Base-by-base conservation (phyloP, 2,797 vertebrate species). In the Octomys mimax region DNA sequence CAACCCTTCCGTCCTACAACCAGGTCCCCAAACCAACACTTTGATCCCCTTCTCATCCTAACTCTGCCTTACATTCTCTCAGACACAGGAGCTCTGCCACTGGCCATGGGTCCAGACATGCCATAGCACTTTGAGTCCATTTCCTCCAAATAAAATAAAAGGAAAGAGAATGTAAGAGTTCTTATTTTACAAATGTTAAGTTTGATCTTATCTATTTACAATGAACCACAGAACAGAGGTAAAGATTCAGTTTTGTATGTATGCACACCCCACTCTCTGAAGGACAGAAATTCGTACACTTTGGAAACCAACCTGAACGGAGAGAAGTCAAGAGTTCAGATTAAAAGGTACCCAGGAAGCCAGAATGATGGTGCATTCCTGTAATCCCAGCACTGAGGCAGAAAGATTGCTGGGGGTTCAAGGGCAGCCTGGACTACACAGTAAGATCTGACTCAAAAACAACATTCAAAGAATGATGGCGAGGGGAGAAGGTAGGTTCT, bases 71-170 rank as follows among this genome's bases (percentile, higher is more conserved):
- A 91, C 1, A 54, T 52, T 83, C 46, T 52, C 73, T 94, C 68
- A 62, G 79, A 46, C 13, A 90, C 49, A 96, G 14, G 31, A 73
- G 39, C 61, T 82, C 49, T 73, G 75, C n/a, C 49, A 77, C 33
- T 42, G 57, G 21, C 80, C 68, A 8, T 89, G 89, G 88, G 62
- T 94, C 62, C 46, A 52, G 80, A 88, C 16, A 61, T 66, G 49
- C n/a, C 42, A 83, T 24, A n/a, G 16, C 86, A 96, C 59, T 87
- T 82, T 73, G 59, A 22, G 52, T 59, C 42, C 26, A 49, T 80
- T 92, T 96, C 82, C 71, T 57, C 26, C 57, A 86, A 88, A 39
- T 86, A 84, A 86, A 88, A 39, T 86, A 84, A n/a, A 91, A 18
- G 66, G 78, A 92, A 90, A 91, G 70, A 86, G 59, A 71, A 84